Percentiles rank a stretch among this genome's conserved stretches.
Evolutionary conservation across 2,797 vertebrate genomes (phyloP).

Genomic region (Nasua narica): DNA sequence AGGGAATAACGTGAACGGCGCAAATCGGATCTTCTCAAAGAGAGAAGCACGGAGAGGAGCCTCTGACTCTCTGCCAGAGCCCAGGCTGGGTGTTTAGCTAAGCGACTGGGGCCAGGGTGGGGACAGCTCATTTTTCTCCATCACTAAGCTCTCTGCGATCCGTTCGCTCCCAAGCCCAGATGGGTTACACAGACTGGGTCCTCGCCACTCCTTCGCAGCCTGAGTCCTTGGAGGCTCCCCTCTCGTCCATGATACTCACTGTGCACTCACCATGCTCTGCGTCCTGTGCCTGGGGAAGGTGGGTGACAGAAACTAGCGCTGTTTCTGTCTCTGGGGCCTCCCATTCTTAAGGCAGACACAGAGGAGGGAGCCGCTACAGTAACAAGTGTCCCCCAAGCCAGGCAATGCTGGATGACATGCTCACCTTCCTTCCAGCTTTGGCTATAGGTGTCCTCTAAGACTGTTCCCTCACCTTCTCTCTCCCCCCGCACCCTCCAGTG

Average conservation of each 20-base stretch:
- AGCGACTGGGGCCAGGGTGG: not conserved
- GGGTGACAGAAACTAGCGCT: fast-evolving
- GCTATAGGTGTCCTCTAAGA: not conserved
- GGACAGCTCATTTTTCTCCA: not conserved
- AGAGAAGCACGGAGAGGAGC: not conserved
- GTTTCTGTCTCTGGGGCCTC: not conserved
- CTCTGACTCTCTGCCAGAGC: not conserved
- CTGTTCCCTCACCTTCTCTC: not conserved
- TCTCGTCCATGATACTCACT: not conserved
- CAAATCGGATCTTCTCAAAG: not conserved
- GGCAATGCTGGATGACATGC: not conserved
- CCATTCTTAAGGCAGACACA: not conserved
- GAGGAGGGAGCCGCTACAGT: not conserved
- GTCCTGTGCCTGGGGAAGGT: not conserved
- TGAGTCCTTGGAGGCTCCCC: not conserved
- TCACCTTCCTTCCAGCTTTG: not conserved
- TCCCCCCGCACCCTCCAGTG: fast-evolving
- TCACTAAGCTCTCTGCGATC: not conserved
- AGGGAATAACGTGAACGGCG: not conserved
- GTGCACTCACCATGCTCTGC: fast-evolving
- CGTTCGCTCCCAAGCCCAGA: not conserved
- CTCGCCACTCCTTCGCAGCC: not conserved
- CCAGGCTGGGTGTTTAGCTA: not conserved
- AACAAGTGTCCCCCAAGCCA: not conserved
- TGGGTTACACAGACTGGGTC: not conserved